Percentiles rank a stretch among this genome's conserved stretches.
phyloP scores from a whole-genome alignment of 1,140 invertebrate species.

The Lasioglossum baleicum region DNA sequence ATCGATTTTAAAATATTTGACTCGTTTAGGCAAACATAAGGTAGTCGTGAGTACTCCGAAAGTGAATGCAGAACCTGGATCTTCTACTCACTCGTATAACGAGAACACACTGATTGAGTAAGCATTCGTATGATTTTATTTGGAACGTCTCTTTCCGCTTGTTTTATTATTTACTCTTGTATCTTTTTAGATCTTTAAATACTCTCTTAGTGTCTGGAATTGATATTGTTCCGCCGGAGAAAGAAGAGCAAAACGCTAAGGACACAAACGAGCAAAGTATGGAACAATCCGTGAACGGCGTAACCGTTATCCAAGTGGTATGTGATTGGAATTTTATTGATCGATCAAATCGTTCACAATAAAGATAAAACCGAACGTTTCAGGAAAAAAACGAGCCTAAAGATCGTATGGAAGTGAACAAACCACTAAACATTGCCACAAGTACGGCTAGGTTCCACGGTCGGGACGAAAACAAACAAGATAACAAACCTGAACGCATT shows the following conservation, averaged over 20 bases:
- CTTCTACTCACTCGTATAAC: no score
- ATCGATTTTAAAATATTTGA: background rate
- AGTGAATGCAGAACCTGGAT: no score
- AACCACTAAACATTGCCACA: background rate
- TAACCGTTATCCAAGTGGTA: background rate
- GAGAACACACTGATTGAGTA: background rate
- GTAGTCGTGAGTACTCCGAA: background rate
- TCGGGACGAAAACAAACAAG: conserved; percentile 29
- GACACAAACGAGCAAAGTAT: no score
- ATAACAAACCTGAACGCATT: conserved; percentile 6
- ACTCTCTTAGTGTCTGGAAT: conserved; percentile 12
- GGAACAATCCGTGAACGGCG: background rate
- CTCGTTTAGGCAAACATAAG: background rate
- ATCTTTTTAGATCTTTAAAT: conserved; percentile 12
- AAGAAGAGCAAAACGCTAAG: no score
- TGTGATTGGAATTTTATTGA: background rate
- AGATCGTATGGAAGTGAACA: background rate
- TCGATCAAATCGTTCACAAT: background rate
- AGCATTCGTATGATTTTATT: conserved; percentile 1
- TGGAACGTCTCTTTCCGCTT: background rate
- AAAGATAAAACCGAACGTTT: background rate
- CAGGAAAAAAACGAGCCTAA: background rate
- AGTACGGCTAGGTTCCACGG: conserved; percentile 43
- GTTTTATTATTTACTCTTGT: background rate
- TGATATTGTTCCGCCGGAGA: background rate